Evolutionary conservation across 2,888 invertebrate genomes (phyloP), one percentile per base, ranked within the genome.

Genomic region (Nasonia oneida): DNA sequence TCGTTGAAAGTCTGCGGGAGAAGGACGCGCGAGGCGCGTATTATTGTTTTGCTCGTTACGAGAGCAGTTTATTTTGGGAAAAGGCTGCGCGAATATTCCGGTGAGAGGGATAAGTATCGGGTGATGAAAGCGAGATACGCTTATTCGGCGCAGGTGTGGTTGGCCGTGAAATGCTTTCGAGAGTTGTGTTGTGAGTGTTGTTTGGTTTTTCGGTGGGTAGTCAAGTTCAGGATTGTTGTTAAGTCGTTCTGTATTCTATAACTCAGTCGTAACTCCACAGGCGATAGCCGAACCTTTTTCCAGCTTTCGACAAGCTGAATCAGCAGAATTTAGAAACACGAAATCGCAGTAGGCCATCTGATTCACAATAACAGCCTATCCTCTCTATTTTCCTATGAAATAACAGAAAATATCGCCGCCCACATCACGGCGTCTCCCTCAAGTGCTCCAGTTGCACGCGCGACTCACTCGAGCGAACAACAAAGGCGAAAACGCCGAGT

Each of bases 1-100:
- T 95, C 95, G 87, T 93, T 93, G 89, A 94, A 93, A 90, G 94
- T 94, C 95, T 95, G 87, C 86, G 93, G 93, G 70, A 23, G 77
- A 47, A 57, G 33, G 5, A 47, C 39, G 74, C 23, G 37, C 42
- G 70, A 42, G 53, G 15, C 15, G 37, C n/a, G 47, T 77, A 37
- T 82, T 67, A 8, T 37, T 73, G 33, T 10, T 70, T 67, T 29
- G 23, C 67, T 29, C 14, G 33, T 67, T 29, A 14, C 8, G 57
- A 18, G 57, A n/a, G 57, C 57, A 61, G n/a, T 23, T 61, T 61
- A 18, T n/a, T 61, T 61, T 23, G 18, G 57, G 6, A n/a, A 61
- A 61, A 61, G n/a, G 57, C 1, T n/a, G 23, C n/a, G 6, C n/a
- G n/a, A n/a, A 18, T 53, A 53, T 53, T 53, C 18, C 57, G 57